These are phyloP conservation scores for Dendropsophus ebraccatus DNA, from an alignment of 2,113 vertebrate genomes.

Conservation along the genomic window DNA sequence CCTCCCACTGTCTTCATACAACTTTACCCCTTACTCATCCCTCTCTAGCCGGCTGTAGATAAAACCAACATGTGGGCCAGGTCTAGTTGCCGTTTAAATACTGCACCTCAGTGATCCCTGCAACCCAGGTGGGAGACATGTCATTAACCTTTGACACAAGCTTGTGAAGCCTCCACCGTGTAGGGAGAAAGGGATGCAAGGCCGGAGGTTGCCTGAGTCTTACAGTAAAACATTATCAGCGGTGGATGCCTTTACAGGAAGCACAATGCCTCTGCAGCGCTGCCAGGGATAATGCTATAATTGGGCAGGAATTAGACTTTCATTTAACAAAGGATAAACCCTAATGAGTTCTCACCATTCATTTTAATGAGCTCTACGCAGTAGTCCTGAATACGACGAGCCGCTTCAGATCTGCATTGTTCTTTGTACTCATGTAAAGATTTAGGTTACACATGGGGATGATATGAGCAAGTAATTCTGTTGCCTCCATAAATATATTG, in stretches of 20 bases:
- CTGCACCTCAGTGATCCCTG: not conserved
- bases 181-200: too few relatives aligned
- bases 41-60: not conserved
- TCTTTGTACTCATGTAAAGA: conserved; percentile 5
- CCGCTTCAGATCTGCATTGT: conserved; percentile 3
- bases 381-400: conserved; percentile 24
- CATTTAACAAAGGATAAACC: conserved; percentile 57
- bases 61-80: not conserved
- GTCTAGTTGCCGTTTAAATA: not conserved
- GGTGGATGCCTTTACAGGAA: not conserved
- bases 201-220: not conserved
- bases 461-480: not conserved
- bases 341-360: conserved; percentile 53
- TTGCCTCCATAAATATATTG: not conserved
- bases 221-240: conserved; percentile 7
- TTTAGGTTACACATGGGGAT: conserved; percentile 31
- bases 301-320: conserved; percentile 57
- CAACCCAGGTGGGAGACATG: not conserved
- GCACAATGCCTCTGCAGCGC: not conserved
- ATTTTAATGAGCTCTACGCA: conserved; percentile 43
- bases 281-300: conserved; percentile 42
- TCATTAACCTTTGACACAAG: not conserved
- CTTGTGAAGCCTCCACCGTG: not conserved
- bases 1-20: not conserved
- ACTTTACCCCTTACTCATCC: not conserved